phyloP scores from a whole-genome alignment of 92 coral and sea anemone genomes.

The Epizoanthus illoricatus region DNA sequence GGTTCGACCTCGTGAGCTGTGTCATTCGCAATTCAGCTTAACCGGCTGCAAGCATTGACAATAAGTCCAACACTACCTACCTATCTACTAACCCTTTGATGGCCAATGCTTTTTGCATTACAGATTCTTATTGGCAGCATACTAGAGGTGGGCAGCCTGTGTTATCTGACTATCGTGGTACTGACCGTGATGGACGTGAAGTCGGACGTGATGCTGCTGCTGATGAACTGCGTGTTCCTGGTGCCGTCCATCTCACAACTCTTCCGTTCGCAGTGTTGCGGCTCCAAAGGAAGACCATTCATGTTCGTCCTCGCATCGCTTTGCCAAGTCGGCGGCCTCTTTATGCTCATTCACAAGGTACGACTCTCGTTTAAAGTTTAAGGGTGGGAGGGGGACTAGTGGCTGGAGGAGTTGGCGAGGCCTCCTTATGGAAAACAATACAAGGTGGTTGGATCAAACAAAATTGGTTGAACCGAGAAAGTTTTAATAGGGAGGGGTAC shows the following conservation, averaged over 20 bases:
- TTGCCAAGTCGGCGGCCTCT: constrained; percentile 14
- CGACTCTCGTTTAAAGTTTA: not conserved
- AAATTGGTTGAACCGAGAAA: too few species aligned
- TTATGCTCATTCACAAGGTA: constrained; percentile 29
- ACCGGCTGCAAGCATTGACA: too few species aligned
- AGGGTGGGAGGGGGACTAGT: too few species aligned
- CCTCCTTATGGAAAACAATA: too few species aligned
- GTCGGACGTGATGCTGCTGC: constrained; percentile 48
- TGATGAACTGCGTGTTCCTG: constrained; percentile 66
- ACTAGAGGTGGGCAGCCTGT: constrained; percentile 58
- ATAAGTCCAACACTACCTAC: too few species aligned
- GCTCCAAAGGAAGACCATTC: constrained; percentile 24
- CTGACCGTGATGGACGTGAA: constrained; percentile 50
- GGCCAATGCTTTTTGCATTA: not conserved
- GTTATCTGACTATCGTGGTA: constrained; percentile 55
- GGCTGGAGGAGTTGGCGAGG: too few species aligned
- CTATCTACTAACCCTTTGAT: too few species aligned
- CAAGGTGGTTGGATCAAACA: too few species aligned
- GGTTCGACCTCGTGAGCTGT: too few species aligned
- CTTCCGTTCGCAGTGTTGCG: constrained; percentile 17
- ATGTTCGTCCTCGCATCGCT: constrained; percentile 24
- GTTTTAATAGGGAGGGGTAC: too few species aligned
- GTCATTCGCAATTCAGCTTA: too few species aligned
- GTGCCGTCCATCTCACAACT: constrained; percentile 60
- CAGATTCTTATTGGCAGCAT: constrained; percentile 64